phyloP scores from a whole-genome alignment of 2,113 vertebrate genomes.

The Nibea albiflora region DNA sequence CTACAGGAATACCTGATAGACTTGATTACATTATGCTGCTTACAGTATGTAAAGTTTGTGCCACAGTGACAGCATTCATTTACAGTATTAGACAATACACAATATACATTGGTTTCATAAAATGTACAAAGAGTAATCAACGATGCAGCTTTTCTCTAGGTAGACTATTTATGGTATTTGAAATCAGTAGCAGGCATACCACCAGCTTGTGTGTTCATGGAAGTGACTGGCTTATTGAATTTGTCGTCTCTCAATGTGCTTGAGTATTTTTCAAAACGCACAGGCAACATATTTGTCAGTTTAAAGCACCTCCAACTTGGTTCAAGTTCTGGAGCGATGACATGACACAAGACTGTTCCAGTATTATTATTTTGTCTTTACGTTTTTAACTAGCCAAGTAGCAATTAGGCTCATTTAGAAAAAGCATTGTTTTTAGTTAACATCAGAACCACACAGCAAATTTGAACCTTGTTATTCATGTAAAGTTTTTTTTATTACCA shows the following conservation, averaged over 20 bases:
- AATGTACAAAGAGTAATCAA: constrained; percentile 6
- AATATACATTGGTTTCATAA: background rate
- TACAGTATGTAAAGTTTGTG: constrained; percentile 12
- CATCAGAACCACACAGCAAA: background rate
- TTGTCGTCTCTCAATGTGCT: background rate
- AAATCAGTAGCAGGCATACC: background rate
- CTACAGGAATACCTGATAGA: background rate
- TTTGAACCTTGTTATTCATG: too few species aligned
- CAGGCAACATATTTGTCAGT: background rate
- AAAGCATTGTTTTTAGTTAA: background rate
- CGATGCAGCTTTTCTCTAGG: background rate
- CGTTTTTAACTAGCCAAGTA: background rate
- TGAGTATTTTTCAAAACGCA: too few species aligned
- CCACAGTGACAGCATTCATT: constrained; percentile 3
- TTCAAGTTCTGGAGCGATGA: background rate
- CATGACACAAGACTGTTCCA: background rate
- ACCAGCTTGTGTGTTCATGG: background rate
- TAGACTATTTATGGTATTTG: background rate
- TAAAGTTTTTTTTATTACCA: background rate
- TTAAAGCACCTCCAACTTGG: background rate
- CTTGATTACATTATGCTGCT: background rate
- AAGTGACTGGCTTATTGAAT: constrained; percentile 1
- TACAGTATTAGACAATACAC: background rate
- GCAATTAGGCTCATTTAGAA: background rate
- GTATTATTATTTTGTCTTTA: constrained; percentile 2